Base-by-base conservation (phyloP, 2,797 vertebrate genomes). In the Tachyglossus aculeatus region DNA sequence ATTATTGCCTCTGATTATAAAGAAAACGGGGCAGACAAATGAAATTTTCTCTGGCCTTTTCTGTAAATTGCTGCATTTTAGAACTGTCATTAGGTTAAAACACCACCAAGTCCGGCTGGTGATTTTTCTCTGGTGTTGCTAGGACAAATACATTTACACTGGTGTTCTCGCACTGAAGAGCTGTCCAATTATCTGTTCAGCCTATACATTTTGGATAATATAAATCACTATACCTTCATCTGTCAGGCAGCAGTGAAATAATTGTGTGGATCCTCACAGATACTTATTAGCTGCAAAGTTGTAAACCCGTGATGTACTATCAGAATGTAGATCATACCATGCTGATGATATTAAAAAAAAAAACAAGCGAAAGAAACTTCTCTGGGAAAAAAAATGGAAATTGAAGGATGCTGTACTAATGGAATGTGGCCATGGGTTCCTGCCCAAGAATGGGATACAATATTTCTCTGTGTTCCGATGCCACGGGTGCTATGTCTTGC, bases 401-500 rank as follows among this genome's bases (percentile, higher is more conserved):
- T n/a, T n/a, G n/a, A n/a, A n/a, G n/a, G n/a, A n/a, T n/a, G n/a
- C n/a, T n/a, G n/a, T n/a, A n/a, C n/a, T n/a, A n/a, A n/a, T n/a
- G n/a, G n/a, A n/a, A n/a, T n/a, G n/a, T n/a, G n/a, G n/a, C n/a
- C n/a, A n/a, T n/a, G n/a, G n/a, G n/a, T n/a, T n/a, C n/a, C n/a
- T n/a, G n/a, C n/a, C n/a, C n/a, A n/a, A n/a, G n/a, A n/a, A n/a
- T n/a, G n/a, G n/a, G n/a, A n/a, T 27, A 39, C 61, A 50, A 2
- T 27, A 25, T 64, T 68, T 75, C 22, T 21, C 44, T 34, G 9
- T 67, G 11, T 22, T 37, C 66, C 19, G 18, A 60, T 66, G 40
- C 69, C 44, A 60, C 19, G 68, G 48, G 52, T 37, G 40, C 73
- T 1, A 5, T 71, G 29, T 62, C 11, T 70, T 74, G 31, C 37